Percentiles rank a stretch among this genome's conserved stretches.
Conservation (phyloP, 2,797 vertebrate species). For the Diplodus sargus region DNA sequence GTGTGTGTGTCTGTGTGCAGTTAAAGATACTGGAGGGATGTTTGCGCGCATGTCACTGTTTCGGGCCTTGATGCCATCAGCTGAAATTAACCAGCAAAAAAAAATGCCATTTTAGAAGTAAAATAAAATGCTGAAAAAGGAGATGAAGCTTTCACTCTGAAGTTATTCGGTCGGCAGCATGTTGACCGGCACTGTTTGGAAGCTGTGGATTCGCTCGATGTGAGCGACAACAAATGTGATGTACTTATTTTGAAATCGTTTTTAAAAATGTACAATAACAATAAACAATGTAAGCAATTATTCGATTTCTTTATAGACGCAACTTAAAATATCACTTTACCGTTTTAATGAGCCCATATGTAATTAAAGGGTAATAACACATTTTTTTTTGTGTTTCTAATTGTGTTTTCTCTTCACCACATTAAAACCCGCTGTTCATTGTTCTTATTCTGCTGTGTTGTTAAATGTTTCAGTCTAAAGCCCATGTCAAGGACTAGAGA, state of each 20-base stretch:
- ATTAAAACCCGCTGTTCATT: slow-evolving; percentile 65
- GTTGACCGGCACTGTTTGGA: neutral
- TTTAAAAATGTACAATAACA: neutral
- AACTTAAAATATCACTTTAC: slow-evolving; percentile 25
- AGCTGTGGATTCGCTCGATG: neutral
- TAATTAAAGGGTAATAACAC: slow-evolving; percentile 67
- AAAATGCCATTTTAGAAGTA: neutral
- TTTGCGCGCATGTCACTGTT: slow-evolving; percentile 52
- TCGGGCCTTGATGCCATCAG: slow-evolving; percentile 13
- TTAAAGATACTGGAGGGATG: neutral
- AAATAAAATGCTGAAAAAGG: neutral
- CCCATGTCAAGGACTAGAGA: slow-evolving; percentile 1
- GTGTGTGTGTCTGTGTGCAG: slow-evolving; percentile 6
- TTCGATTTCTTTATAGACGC: slow-evolving; percentile 30
- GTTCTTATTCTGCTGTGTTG: slow-evolving; percentile 56
- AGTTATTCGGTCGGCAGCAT: slow-evolving; percentile 26
- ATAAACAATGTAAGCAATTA: slow-evolving; percentile 1
- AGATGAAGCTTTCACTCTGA: neutral
- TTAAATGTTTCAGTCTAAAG: slow-evolving; percentile 52
- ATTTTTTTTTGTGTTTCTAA: slow-evolving; percentile 59
- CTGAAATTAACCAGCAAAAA: slow-evolving; percentile 20
- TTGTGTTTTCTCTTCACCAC: slow-evolving; percentile 60
- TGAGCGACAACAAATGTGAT: neutral
- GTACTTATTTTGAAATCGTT: slow-evolving; percentile 2
- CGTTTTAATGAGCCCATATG: slow-evolving; percentile 55